Evolutionary conservation across 1,140 invertebrate species (phyloP).

Genomic region (Portunus trituberculatus): DNA sequence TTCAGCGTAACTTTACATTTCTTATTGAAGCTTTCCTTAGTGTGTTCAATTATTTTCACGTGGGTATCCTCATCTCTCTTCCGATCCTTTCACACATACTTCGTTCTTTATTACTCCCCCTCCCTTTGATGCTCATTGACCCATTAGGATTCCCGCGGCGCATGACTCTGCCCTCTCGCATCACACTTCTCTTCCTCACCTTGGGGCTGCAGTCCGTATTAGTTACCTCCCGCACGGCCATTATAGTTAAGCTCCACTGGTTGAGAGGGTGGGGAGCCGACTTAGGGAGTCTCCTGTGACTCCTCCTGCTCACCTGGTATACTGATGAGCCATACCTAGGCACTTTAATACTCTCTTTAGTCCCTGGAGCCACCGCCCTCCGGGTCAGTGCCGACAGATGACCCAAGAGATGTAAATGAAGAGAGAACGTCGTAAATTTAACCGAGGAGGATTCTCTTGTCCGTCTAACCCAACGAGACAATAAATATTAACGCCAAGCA

Average conservation of each 20-base stretch:
- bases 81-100: not conserved
- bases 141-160: not conserved
- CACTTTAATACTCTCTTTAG: slow-evolving; percentile 23
- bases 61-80: no score
- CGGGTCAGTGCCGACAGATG: not conserved
- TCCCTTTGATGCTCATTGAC: not conserved
- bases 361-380: slow-evolving; percentile 3
- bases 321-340: not conserved
- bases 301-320: slow-evolving; percentile 1
- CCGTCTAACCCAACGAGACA: slow-evolving; percentile 18
- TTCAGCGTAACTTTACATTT: no score
- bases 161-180: not conserved
- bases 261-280: not conserved
- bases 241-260: slow-evolving; percentile 6
- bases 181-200: slow-evolving; percentile 8
- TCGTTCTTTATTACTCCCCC: not conserved
- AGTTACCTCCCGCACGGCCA: slow-evolving; percentile 16
- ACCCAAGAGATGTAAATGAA: slow-evolving; percentile 22
- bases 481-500: slow-evolving; percentile 2
- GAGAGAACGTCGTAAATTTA: not conserved
- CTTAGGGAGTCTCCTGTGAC: not conserved
- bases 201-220: not conserved
- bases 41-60: no score
- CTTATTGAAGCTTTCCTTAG: no score
- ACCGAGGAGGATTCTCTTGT: not conserved